A percentile compares a stretch with the other conserved stretches of the same genome.
These are phyloP conservation scores for Pseudopleuronectes americanus DNA, from an alignment of 2,797 vertebrate species.

Conservation along the genomic window DNA sequence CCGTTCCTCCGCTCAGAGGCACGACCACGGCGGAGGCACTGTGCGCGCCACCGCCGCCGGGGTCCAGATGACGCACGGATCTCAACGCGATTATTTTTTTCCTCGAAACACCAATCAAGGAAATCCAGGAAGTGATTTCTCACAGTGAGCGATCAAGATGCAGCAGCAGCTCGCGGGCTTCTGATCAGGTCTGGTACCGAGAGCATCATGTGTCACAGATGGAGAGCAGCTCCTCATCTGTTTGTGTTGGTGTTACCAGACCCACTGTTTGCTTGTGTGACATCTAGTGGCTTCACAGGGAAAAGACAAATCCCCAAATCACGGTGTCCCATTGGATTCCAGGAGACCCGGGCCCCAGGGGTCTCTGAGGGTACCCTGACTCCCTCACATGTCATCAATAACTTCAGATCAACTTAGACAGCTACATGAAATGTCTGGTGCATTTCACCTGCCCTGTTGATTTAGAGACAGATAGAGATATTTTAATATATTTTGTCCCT, in stretches of 20 bases:
- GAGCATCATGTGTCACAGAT: neutral
- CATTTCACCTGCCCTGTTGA: no score
- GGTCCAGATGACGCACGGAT: conserved; percentile 72
- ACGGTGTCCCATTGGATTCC: neutral
- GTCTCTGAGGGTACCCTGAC: neutral
- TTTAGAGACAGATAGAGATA: no score
- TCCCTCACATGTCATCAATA: no score
- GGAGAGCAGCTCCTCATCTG: neutral
- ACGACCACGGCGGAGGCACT: conserved; percentile 34
- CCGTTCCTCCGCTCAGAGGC: conserved; percentile 20
- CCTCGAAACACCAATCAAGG: conserved; percentile 5
- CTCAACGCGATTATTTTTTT: conserved; percentile 25
- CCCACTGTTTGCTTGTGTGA: conserved; percentile 41
- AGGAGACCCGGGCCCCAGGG: neutral
- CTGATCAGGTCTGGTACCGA: no score
- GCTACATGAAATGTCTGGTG: no score
- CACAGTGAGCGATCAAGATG: conserved; percentile 3
- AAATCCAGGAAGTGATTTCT: neutral
- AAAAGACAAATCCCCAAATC: conserved; percentile 21
- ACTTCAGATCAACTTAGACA: no score
- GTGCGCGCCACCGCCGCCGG: conserved; percentile 37
- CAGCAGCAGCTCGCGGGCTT: neutral
- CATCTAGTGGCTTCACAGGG: conserved; percentile 74
- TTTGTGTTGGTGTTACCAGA: no score
- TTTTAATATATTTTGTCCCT: no score